A percentile compares a stretch with the other conserved stretches of the same genome.
Evolutionary conservation across 2,888 invertebrate genomes (phyloP).

Genomic region (Dasysyrphus albostriatus): DNA sequence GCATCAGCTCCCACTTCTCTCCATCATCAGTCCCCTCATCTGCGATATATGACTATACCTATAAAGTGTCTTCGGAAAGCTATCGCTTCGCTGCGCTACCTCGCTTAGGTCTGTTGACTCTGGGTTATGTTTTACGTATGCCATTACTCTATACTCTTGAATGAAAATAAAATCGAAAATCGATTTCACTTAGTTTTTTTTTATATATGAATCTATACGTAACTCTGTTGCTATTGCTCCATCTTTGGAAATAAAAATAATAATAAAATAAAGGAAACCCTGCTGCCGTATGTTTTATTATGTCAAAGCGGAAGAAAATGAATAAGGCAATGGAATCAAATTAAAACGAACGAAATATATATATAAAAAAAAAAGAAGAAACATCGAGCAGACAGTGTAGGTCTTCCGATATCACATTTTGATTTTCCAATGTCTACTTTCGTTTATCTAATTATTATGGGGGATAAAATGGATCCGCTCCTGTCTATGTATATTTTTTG

Average conservation of each 20-base stretch:
- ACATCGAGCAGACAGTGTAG: slow-evolving; percentile 40
- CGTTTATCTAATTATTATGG: slow-evolving; percentile 66
- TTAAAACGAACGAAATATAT: slow-evolving; percentile 65
- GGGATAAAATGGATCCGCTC: slow-evolving; percentile 41
- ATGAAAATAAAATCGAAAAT: slow-evolving; percentile 72
- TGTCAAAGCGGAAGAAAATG: slow-evolving; percentile 25
- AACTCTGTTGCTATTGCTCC: slow-evolving; percentile 60
- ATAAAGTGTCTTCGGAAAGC: neutral
- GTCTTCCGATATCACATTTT: slow-evolving; percentile 28
- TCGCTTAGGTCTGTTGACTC: slow-evolving; percentile 7
- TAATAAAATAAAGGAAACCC: slow-evolving; percentile 33
- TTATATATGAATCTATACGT: slow-evolving; percentile 28
- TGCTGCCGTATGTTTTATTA: slow-evolving; percentile 32
- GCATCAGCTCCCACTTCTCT: neutral
- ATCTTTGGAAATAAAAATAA: slow-evolving; percentile 28
- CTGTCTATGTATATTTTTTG: slow-evolving; percentile 34
- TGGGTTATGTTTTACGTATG: neutral
- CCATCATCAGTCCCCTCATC: neutral
- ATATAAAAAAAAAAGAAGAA: slow-evolving; percentile 9
- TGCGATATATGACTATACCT: slow-evolving; percentile 23
- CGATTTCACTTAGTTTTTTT: slow-evolving; percentile 71
- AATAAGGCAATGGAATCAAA: slow-evolving; percentile 47
- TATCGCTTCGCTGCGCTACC: neutral
- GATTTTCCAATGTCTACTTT: slow-evolving; percentile 61
- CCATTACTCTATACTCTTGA: slow-evolving; percentile 15